Evolutionary conservation across 2,113 vertebrate species (phyloP).

Genomic region (Pachypanchax playfairii): DNA sequence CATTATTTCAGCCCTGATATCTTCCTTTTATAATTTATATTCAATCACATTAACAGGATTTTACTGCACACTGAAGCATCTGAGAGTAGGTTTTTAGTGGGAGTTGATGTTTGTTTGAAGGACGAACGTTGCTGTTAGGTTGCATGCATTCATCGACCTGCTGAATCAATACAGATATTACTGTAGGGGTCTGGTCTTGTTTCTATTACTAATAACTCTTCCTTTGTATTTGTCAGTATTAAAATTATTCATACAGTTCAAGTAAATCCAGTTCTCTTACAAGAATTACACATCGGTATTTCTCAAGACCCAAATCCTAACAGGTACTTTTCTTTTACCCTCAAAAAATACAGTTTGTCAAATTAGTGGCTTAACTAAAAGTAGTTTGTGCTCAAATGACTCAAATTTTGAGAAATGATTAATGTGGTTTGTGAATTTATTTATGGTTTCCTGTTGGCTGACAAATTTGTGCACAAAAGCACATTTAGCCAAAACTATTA

Average conservation of each 20-base stretch:
- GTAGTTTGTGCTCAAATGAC: neutral
- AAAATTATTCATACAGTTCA: neutral
- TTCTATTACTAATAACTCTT: conserved; percentile 4
- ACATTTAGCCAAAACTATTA: too few species aligned
- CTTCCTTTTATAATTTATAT: conserved; percentile 13
- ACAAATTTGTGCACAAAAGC: too few species aligned
- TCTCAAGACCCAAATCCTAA: neutral
- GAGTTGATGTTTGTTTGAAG: neutral
- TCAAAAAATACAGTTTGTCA: conserved; percentile 3
- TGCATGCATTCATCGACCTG: conserved; percentile 20
- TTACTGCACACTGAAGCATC: neutral
- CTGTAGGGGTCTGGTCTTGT: neutral
- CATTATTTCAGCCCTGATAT: conserved; percentile 7
- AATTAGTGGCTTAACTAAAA: neutral
- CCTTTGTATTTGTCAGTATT: neutral
- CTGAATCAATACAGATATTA: conserved; percentile 9
- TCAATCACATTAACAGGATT: conserved; percentile 2
- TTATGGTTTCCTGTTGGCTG: neutral
- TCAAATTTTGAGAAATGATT: neutral
- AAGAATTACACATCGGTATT: neutral
- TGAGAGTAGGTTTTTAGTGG: neutral
- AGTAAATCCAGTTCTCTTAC: neutral
- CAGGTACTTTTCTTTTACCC: neutral
- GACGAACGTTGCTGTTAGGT: neutral
- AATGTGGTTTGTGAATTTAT: neutral